phyloP scores from a whole-genome alignment of 2,888 invertebrate species.

The Gortyna flavago region DNA sequence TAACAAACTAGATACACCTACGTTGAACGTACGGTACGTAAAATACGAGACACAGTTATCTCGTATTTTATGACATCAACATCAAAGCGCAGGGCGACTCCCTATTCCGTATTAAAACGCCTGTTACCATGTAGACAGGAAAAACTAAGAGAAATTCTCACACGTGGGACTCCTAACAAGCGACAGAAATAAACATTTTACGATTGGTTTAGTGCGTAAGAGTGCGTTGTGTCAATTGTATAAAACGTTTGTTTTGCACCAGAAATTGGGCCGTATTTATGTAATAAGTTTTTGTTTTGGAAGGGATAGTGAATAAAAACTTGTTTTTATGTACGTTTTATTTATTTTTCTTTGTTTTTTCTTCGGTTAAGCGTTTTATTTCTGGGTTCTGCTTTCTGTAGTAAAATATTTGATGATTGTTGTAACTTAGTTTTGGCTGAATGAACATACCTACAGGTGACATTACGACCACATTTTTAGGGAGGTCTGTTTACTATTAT shows the following conservation, averaged over 20 bases:
- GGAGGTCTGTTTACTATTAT: neutral
- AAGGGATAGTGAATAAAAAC: conserved; percentile 25
- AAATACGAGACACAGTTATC: neutral
- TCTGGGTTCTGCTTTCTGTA: conserved; percentile 6
- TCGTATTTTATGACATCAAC: conserved; percentile 42
- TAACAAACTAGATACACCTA: conserved; percentile 4
- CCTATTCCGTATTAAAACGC: conserved; percentile 50
- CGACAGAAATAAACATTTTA: conserved; percentile 65
- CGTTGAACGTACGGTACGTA: neutral
- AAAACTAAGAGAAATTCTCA: conserved; percentile 44
- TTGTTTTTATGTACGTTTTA: conserved; percentile 26
- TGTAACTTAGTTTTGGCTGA: neutral
- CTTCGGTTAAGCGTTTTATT: neutral
- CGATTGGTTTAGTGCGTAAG: conserved; percentile 59
- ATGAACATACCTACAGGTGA: neutral
- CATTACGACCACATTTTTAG: neutral
- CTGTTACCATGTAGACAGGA: conserved; percentile 45
- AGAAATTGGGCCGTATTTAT: conserved; percentile 21
- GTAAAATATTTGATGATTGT: conserved; percentile 4
- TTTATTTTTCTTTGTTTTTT: conserved; percentile 7
- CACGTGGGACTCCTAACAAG: conserved; percentile 64
- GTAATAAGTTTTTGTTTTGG: conserved; percentile 48
- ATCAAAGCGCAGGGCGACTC: conserved; percentile 34
- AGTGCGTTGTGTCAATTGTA: conserved; percentile 57
- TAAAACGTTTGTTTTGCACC: conserved; percentile 45